Base-by-base conservation (phyloP, 2,113 vertebrate species). In the Spilogale gracilis region DNA sequence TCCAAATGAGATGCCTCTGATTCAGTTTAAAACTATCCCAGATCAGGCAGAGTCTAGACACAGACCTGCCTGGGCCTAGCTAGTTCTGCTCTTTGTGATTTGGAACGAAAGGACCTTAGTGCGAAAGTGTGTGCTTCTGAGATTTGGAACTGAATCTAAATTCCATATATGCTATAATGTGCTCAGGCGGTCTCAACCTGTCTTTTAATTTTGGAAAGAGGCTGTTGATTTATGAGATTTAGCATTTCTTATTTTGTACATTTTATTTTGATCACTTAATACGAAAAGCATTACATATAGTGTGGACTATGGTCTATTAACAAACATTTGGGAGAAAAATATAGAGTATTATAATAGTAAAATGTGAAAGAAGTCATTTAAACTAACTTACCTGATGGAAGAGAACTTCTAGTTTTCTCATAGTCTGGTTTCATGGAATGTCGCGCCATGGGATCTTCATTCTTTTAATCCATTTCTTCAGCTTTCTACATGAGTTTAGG, bases 241-340 rank as follows among this genome's bases (percentile, higher is more conserved):
- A 67, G 23, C 6, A 12, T 58, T 81, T 86, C 16, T n/a, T 83
- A n/a, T 27, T 93, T 78, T 81, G 13, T 71, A 1, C 7, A 61
- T 25, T 79, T 97, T 63, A 6, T 18, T 21, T 48, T 71, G 58
- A 81, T 90, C 78, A 27, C 32, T 91, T 80, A 73, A 17, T 87
- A 86, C 32, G 74, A 87, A 45, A 91, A 80, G 63, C 60, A n/a
- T 30, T 48, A 30, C 25, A 71, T 67, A 20, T 4, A 78, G 9
- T 1, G 21, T 56, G 21, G 21, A 4, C 69, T 81, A 30, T 83
- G 45, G 0, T 27, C 38, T 91, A 48, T 50, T 94, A 61, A 23
- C 58, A 86, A 89, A 74, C 92, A 48, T 43, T 78, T 80, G 50
- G 60, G 50, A 80, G 80, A 60, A 58, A 90, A 69, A 60, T 20